These are phyloP conservation scores for Ameiurus melas DNA, from an alignment of 2,113 vertebrate genomes.

Conservation along the genomic window DNA sequence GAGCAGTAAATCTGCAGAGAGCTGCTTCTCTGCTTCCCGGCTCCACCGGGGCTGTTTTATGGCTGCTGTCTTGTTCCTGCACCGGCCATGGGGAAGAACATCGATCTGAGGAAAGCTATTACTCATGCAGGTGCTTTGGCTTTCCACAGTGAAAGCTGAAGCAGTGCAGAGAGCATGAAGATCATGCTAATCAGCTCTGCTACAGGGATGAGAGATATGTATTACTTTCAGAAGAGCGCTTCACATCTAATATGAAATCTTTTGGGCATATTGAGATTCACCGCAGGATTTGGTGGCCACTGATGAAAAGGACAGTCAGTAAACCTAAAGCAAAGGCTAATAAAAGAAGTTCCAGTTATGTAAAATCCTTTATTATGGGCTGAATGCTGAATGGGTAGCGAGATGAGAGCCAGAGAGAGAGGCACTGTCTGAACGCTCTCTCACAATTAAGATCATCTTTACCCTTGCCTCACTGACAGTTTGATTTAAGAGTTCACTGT, in stretches of 20 bases:
- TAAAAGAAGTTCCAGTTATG: background rate
- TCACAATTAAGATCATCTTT: background rate
- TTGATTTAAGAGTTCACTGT: background rate
- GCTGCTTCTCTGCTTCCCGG: conserved; percentile 47
- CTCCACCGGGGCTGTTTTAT: conserved; percentile 63
- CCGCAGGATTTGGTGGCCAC: background rate
- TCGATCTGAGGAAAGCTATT: conserved; percentile 71
- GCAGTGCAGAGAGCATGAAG: conserved; percentile 1
- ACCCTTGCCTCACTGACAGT: background rate
- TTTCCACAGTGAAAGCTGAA: background rate
- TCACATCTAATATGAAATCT: conserved; percentile 3
- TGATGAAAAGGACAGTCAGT: background rate
- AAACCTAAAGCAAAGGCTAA: background rate
- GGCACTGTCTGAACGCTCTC: background rate
- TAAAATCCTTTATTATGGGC: background rate
- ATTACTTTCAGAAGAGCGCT: conserved; percentile 34
- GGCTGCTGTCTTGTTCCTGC: conserved; percentile 55
- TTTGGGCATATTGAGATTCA: background rate
- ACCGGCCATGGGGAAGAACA: conserved; percentile 62
- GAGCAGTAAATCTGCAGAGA: conserved; percentile 61
- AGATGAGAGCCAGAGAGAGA: background rate
- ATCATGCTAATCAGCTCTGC: conserved; percentile 66
- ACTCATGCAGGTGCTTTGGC: conserved; percentile 27
- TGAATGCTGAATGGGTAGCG: background rate
- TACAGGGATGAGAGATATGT: conserved; percentile 57